These are phyloP conservation scores for Crepidodera aurea DNA, from an alignment of 2,888 invertebrate species.

Conservation along the genomic window DNA sequence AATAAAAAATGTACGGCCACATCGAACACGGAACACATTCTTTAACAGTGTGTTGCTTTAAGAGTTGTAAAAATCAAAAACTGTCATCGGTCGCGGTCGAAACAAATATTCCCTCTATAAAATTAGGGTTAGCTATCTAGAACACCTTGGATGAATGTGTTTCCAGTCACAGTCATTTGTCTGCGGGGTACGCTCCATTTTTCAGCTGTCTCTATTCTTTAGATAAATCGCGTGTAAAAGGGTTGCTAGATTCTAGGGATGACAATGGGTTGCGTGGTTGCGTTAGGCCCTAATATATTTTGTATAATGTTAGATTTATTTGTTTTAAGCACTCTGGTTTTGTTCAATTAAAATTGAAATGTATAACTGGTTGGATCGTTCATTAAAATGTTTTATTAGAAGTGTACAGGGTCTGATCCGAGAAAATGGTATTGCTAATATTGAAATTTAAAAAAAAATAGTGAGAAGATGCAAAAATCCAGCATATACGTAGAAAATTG, in stretches of 20 bases:
- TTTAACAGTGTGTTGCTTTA: not conserved
- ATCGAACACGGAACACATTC: not conserved
- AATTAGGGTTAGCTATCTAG: constrained; percentile 39
- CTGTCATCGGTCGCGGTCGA: constrained; percentile 10
- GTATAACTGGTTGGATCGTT: not conserved
- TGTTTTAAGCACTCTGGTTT: not conserved
- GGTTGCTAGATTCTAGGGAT: constrained; percentile 46
- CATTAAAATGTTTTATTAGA: too few relatives aligned
- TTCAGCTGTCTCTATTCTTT: constrained; percentile 49
- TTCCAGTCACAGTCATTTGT: constrained; percentile 53
- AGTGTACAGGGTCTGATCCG: too few relatives aligned
- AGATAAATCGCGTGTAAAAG: constrained; percentile 47
- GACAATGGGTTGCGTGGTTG: constrained; percentile 44
- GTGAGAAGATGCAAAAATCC: too few relatives aligned
- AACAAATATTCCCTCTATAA: constrained; percentile 22
- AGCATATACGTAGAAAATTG: too few relatives aligned
- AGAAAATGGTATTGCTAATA: too few relatives aligned
- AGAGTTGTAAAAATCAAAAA: constrained; percentile 7
- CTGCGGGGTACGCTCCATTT: constrained; percentile 48
- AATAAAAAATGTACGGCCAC: constrained; percentile 1
- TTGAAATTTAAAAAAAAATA: too few relatives aligned
- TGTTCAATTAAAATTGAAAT: constrained; percentile 14
- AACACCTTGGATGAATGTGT: constrained; percentile 45
- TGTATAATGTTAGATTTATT: not conserved
- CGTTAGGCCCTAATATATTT: not conserved